A percentile compares a stretch with the other conserved stretches of the same genome.
These are phyloP conservation scores for Mechanitis messenoides DNA, from an alignment of 2,888 invertebrate species.

Conservation along the genomic window DNA sequence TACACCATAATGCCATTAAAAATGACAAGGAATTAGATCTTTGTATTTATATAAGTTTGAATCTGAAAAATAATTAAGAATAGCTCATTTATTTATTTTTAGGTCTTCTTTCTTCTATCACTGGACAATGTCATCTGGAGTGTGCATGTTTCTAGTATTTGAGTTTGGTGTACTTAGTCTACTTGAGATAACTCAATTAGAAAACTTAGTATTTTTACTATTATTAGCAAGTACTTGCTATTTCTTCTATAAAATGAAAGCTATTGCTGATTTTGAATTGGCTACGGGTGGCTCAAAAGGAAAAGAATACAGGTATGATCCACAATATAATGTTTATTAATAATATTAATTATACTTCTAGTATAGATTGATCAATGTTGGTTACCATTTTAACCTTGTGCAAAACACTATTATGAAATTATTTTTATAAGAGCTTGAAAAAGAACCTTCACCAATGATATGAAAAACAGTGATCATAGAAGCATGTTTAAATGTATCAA, in stretches of 20 bases:
- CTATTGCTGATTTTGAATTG: conserved; percentile 60
- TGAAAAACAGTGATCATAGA: no score
- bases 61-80: no score
- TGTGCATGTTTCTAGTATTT: conserved; percentile 81
- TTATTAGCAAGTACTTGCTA: conserved; percentile 55
- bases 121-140: conserved; percentile 83
- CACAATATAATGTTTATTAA: neutral
- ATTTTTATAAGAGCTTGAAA: no score
- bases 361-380: no score
- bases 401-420: no score
- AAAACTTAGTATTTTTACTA: conserved; percentile 62
- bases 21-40: neutral
- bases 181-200: conserved; percentile 78
- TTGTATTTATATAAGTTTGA: neutral
- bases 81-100: conserved; percentile 30
- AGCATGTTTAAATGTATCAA: neutral
- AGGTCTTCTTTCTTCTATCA: conserved; percentile 85
- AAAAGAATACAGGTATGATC: conserved; percentile 62
- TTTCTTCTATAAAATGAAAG: conserved; percentile 67
- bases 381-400: neutral
- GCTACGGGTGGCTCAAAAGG: conserved; percentile 63
- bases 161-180: conserved; percentile 82
- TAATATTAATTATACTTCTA: neutral
- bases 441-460: no score
- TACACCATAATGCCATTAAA: no score